Evolutionary conservation across 2,888 invertebrate genomes (phyloP), one percentile per base, ranked within the genome.

Genomic region (Drosophila seclusa): DNA sequence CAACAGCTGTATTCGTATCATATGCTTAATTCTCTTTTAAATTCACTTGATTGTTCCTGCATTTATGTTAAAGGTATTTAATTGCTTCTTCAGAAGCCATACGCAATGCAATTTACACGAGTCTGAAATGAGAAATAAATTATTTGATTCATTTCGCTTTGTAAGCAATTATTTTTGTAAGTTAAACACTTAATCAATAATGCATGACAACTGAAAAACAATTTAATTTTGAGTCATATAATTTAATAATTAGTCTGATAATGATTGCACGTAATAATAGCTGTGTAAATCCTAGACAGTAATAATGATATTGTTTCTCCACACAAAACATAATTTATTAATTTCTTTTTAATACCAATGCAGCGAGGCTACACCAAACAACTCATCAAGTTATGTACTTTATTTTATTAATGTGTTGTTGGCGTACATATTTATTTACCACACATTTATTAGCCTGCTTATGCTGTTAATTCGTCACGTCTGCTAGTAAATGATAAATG

Each of bases 401-500:
- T 31, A 68, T 34, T 55, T 29, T 48, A 57, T 72, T 50, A 60
- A 27, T 60, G 58, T 42, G 31, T 29, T 34, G 21, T 21, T 70
- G 49, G 48, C 27, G 54, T 57, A 27, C 54, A 29, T 55, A 45
- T 76, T 57, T 76, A 69, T 66, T 76, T 76, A 36, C 18, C 54
- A 50, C 21, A 7, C 48, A 52, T 76, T 84, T 78, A 86, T 86
- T 80, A 82, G 77, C 72, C 78, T 75, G 74, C 68, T 75, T 62
- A 75, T 76, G 53, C 65, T 58, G 76, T 58, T 87, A 88, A 87
- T 90, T 83, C 80, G 89, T 90, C 90, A 87, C 87, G 90, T 90
- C 61, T 68, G 21, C 62, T 57, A 62, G 70, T 65, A 64, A 75
- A 76, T 86, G 88, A 87, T 75, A 79, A 86, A 87, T 90, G 86